Evolutionary conservation across 1,140 invertebrate genomes (phyloP), one percentile per base, ranked within the genome.

Genomic region (Ostrea edulis): DNA sequence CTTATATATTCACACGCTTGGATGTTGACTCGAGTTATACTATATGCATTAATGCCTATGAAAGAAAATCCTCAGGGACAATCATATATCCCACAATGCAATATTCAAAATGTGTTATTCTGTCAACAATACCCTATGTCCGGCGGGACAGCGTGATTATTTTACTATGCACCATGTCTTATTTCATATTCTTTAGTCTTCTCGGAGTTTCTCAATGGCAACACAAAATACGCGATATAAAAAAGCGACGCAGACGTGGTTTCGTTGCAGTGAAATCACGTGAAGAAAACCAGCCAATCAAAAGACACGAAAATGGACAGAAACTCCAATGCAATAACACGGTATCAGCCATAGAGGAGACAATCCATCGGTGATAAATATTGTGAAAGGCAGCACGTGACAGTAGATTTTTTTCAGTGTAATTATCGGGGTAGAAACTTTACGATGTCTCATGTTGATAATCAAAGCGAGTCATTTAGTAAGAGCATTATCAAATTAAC

Each of bases 181-280:
- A 77, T 77, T 77, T 77, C 68, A 29, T 77, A 35, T 77, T 77
- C 68, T 77, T 77, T 25, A 77, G 68, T 25, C 68, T 77, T 77
- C 68, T 77, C 29, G 68, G 68, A 77, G 25, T 77, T 77, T 77
- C 68, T 29, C 68, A 77, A 25, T 77, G 68, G 68, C 22, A 25
- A 77, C 68, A 77, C 29, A 77, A 77, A 77, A 25, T 77, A 1
- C 68, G 22, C 25, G 68, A 77, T 11, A 77, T 77, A 29, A 77
- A 77, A 25, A 35, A 77, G 29, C 68, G 68, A 29, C 25, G 25
- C 12, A 11, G 29, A 35, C 14, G 17, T n/a, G 14, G 68, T 22
- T 29, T 14, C 25, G 25, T 12, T 12, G 29, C 29, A 12, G 68
- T 35, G 29, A 25, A 25, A 9, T 25, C 68, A 14, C 8, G 29